Evolutionary conservation across 2,888 invertebrate species (phyloP).

Genomic region (Pristionchus arcanus): DNA sequence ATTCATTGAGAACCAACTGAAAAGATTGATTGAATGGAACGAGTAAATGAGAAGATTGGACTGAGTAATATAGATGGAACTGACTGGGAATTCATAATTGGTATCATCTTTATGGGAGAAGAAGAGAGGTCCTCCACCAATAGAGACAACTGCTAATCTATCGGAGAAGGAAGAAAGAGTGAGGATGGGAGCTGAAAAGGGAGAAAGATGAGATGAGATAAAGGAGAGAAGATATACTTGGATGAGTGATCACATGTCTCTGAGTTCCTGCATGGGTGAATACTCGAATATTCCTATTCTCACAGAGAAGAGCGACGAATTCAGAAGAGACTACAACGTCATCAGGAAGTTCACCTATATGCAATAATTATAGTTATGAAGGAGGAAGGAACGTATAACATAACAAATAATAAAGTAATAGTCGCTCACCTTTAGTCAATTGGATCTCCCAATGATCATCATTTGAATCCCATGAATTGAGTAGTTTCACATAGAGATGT

Average conservation of each 20-base stretch:
- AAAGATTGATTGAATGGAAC: slow-evolving; percentile 29
- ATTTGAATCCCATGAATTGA: slow-evolving; percentile 68
- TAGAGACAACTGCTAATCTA: slow-evolving; percentile 85
- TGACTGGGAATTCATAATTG: slow-evolving; percentile 55
- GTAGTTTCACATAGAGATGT: slow-evolving; percentile 63
- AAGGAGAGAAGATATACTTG: background rate
- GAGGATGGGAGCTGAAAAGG: slow-evolving; percentile 83
- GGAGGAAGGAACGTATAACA: background rate
- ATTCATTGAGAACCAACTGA: slow-evolving; percentile 61
- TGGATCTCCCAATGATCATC: slow-evolving; percentile 67
- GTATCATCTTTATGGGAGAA: slow-evolving; percentile 55
- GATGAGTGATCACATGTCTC: slow-evolving; percentile 84
- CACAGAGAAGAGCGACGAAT: slow-evolving; percentile 89
- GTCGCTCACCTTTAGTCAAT: slow-evolving; percentile 83
- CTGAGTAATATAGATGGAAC: background rate
- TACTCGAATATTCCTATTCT: slow-evolving; percentile 87
- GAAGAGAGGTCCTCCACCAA: slow-evolving; percentile 81
- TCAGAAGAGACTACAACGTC: slow-evolving; percentile 83
- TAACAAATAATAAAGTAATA: background rate
- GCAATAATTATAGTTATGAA: background rate
- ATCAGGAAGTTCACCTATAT: slow-evolving; percentile 53
- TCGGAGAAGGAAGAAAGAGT: slow-evolving; percentile 85
- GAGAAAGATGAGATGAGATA: background rate
- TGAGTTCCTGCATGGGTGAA: slow-evolving; percentile 92
- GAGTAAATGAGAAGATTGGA: background rate